phyloP scores from a whole-genome alignment of 2,113 vertebrate genomes.

The Catagonus wagneri region DNA sequence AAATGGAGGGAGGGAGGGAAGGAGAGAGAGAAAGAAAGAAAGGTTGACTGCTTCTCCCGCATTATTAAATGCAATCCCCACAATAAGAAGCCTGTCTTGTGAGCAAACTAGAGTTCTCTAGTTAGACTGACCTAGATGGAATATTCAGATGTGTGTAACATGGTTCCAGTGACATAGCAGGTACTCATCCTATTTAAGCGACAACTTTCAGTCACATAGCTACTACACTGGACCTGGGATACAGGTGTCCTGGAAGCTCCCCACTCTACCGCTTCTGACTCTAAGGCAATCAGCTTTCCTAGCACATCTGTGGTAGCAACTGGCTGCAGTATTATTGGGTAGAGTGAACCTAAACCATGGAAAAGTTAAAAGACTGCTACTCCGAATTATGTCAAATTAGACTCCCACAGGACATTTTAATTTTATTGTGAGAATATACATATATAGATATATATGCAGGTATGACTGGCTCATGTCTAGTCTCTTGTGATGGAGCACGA shows the following conservation, averaged over 20 bases:
- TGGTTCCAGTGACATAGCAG: not conserved
- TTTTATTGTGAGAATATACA: no score
- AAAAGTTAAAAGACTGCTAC: not conserved
- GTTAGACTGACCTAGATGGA: not conserved
- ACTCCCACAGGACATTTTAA: not conserved
- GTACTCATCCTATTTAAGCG: not conserved
- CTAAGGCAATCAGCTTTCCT: not conserved
- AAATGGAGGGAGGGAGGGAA: no score
- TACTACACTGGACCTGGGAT: not conserved
- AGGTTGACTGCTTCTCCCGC: not conserved
- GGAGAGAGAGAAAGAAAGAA: not conserved
- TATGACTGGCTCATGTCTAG: no score
- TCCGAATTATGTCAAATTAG: not conserved
- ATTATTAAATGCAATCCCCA: not conserved
- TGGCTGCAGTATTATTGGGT: not conserved
- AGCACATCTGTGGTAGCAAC: rapidly evolving
- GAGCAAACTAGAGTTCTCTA: not conserved
- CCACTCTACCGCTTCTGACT: not conserved
- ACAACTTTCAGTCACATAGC: not conserved
- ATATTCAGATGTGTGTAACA: not conserved
- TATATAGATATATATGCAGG: no score
- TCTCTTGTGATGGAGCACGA: no score
- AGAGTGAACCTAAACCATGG: not conserved
- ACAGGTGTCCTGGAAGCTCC: not conserved
- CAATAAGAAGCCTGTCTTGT: not conserved